Conservation (phyloP, 2,797 vertebrate genomes). For the Clarias platycephalus region DNA sequence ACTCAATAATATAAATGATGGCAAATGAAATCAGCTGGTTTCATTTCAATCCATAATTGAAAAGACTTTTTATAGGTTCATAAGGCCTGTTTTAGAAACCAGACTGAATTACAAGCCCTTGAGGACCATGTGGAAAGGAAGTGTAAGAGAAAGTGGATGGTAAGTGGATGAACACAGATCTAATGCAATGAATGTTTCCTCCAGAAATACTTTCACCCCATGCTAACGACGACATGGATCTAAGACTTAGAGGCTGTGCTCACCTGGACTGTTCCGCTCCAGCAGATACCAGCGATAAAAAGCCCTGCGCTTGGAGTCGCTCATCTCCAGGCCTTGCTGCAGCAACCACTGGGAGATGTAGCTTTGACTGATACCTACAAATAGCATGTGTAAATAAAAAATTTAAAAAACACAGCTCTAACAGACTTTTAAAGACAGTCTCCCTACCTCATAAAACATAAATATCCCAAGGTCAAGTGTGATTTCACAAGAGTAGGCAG, state of each 20-base stretch:
- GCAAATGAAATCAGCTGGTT: slow-evolving; percentile 45
- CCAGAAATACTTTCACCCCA: neutral
- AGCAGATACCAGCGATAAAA: slow-evolving; percentile 86
- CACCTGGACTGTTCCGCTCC: slow-evolving; percentile 82
- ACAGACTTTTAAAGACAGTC: neutral
- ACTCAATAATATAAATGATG: slow-evolving; percentile 42
- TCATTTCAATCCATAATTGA: slow-evolving; percentile 43
- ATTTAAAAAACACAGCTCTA: neutral
- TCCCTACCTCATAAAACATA: neutral
- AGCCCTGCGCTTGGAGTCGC: slow-evolving; percentile 80
- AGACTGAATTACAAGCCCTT: slow-evolving; percentile 26
- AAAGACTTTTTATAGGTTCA: slow-evolving; percentile 35
- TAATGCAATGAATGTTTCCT: neutral
- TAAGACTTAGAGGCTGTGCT: slow-evolving; percentile 41
- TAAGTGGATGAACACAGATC: slow-evolving; percentile 25
- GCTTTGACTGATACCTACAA: slow-evolving; percentile 81
- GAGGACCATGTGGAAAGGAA: slow-evolving; percentile 28
- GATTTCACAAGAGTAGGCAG: slow-evolving; percentile 14
- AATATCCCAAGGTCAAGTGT: neutral
- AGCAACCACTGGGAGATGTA: slow-evolving; percentile 85
- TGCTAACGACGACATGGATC: neutral
- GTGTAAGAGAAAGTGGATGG: slow-evolving; percentile 25
- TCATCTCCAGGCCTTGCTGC: slow-evolving; percentile 84
- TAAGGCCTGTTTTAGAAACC: slow-evolving; percentile 20
- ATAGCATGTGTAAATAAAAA: neutral